Evolutionary conservation across 2,888 invertebrate genomes (phyloP).

Genomic region (Acanthosepion esculentum): DNA sequence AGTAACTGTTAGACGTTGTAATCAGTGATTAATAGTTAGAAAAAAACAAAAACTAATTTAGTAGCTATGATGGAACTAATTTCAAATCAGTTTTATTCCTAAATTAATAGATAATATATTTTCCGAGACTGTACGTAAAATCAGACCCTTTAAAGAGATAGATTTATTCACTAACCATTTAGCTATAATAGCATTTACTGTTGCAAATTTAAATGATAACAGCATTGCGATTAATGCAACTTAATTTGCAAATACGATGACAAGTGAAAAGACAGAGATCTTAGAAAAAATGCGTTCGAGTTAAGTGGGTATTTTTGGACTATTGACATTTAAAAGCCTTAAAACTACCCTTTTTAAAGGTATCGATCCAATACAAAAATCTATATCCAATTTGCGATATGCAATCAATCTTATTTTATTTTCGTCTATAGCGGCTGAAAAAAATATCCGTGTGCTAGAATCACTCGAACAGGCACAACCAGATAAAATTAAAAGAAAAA

Average conservation of each 20-base stretch:
- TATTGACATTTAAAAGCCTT: not conserved
- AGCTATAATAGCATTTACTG: not conserved
- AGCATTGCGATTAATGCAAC: not conserved
- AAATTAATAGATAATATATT: too few species aligned
- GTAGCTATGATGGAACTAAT: too few species aligned
- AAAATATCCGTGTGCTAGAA: not conserved
- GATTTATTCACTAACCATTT: not conserved
- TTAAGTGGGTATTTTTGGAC: not conserved
- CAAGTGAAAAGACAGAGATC: not conserved
- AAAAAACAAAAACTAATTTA: too few species aligned
- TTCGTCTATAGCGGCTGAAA: not conserved
- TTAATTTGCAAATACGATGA: not conserved
- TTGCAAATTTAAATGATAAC: not conserved
- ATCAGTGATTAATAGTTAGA: too few species aligned
- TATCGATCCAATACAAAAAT: not conserved
- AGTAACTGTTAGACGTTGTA: too few species aligned
- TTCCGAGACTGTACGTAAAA: too few species aligned
- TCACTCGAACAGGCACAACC: not conserved
- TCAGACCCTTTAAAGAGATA: not conserved
- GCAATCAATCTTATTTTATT: conserved; percentile 13
- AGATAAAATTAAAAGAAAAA: not conserved
- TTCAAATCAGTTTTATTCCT: too few species aligned
- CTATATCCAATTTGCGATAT: not conserved
- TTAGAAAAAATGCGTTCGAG: not conserved
- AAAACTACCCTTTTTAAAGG: not conserved